Evolutionary conservation across 2,797 vertebrate species (phyloP).

Genomic region (Macropodus opercularis): DNA sequence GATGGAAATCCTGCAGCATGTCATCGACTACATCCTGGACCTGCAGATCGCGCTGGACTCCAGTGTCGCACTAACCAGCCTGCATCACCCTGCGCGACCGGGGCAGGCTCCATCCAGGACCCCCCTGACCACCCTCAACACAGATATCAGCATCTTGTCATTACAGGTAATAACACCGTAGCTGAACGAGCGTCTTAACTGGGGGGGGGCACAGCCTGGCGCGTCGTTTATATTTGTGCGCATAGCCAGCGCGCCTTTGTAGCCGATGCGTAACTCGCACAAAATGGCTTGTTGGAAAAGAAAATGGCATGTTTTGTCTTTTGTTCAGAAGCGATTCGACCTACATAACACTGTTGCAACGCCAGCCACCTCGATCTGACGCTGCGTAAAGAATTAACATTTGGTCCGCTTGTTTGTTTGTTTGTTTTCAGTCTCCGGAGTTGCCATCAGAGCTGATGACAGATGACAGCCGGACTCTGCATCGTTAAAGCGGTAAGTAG

Average conservation of each 20-base stretch:
- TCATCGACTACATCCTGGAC: slow-evolving; percentile 99
- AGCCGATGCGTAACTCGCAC: slow-evolving; percentile 60
- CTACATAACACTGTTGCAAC: slow-evolving; percentile 32
- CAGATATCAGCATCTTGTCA: slow-evolving; percentile 97
- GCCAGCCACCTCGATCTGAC: slow-evolving; percentile 20
- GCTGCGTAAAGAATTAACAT: slow-evolving; percentile 50
- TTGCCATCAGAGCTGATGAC: slow-evolving; percentile 94
- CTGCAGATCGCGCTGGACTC: slow-evolving; percentile 98
- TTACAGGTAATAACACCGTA: slow-evolving; percentile 88
- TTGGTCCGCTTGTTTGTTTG: slow-evolving; percentile 53
- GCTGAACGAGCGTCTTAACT: not conserved
- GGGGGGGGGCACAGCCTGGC: not conserved
- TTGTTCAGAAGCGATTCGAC: slow-evolving; percentile 47
- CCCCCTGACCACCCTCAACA: slow-evolving; percentile 95
- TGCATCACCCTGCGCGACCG: slow-evolving; percentile 86
- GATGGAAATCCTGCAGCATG: slow-evolving; percentile 99
- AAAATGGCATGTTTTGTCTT: slow-evolving; percentile 54
- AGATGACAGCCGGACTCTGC: slow-evolving; percentile 95
- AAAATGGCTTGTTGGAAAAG: slow-evolving; percentile 66
- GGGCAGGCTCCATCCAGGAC: slow-evolving; percentile 86
- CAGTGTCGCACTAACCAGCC: slow-evolving; percentile 89
- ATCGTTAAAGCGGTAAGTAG: slow-evolving; percentile 90
- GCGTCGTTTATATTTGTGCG: slow-evolving; percentile 43
- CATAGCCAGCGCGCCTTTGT: slow-evolving; percentile 51
- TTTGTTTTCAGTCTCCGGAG: slow-evolving; percentile 90